A percentile compares a stretch with the other conserved stretches of the same genome.
These are phyloP conservation scores for Papio anubis DNA, from an alignment of 2,113 vertebrate genomes.

Conservation along the genomic window DNA sequence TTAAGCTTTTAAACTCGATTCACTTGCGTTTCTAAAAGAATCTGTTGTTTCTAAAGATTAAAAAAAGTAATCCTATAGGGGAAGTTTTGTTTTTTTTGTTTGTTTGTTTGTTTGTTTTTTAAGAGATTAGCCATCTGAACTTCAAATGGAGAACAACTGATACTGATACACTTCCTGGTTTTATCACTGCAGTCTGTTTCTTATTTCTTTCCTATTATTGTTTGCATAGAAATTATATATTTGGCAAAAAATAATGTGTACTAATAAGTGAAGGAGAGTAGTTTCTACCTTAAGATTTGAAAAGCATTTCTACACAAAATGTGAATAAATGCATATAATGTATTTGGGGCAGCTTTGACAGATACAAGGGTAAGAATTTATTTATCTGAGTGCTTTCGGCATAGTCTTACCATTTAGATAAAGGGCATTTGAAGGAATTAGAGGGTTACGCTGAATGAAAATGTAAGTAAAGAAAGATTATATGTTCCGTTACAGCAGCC, in stretches of 20 bases:
- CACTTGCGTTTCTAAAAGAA: slow-evolving; percentile 28
- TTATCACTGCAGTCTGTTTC: slow-evolving; percentile 43
- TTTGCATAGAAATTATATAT: neutral
- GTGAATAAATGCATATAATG: neutral
- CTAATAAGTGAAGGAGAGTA: neutral
- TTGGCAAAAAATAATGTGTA: slow-evolving; percentile 45
- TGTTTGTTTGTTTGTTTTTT: neutral
- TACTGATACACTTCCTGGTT: slow-evolving; percentile 16
- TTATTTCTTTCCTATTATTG: slow-evolving; percentile 29
- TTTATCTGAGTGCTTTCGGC: neutral
- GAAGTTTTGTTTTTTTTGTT: neutral
- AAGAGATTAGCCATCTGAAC: slow-evolving; percentile 56
- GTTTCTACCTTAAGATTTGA: neutral
- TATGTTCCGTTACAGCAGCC: neutral
- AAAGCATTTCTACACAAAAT: slow-evolving; percentile 20
- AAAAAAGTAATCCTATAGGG: neutral
- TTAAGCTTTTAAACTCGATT: slow-evolving; percentile 53
- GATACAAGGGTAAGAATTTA: neutral
- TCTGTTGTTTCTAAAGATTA: slow-evolving; percentile 44
- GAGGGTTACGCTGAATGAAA: neutral
- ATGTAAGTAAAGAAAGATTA: slow-evolving; percentile 10
- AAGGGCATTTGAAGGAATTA: neutral
- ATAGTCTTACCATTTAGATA: neutral
- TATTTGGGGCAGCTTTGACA: neutral
- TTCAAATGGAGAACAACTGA: slow-evolving; percentile 34